Evolutionary conservation across 2,797 vertebrate genomes (phyloP).

Genomic region (Cynopterus sphinx): DNA sequence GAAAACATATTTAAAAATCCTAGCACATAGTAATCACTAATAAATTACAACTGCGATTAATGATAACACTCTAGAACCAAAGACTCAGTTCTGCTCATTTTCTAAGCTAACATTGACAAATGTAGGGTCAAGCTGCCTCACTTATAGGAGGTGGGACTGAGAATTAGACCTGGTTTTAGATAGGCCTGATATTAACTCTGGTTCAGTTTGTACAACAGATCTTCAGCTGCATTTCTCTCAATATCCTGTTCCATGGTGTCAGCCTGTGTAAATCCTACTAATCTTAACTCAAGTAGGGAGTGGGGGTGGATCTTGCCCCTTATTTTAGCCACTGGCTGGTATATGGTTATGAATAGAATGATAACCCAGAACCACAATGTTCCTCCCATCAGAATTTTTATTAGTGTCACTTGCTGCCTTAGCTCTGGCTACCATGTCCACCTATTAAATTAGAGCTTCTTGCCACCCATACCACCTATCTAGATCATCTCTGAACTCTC

Average conservation of each 20-base stretch:
- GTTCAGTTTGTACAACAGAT: background rate
- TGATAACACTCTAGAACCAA: background rate
- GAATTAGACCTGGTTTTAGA: background rate
- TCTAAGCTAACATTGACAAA: background rate
- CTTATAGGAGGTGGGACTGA: background rate
- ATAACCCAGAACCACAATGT: background rate
- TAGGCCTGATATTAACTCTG: background rate
- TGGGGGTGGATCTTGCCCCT: background rate
- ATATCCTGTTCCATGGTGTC: background rate
- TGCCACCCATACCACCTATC: background rate
- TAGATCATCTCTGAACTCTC: background rate
- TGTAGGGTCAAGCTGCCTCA: background rate
- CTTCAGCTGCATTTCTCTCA: background rate
- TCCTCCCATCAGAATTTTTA: background rate
- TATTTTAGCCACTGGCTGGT: background rate
- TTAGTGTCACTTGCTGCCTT: background rate
- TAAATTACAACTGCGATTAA: conserved; percentile 10
- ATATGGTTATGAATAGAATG: background rate
- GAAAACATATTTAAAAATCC: background rate
- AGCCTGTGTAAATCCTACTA: background rate
- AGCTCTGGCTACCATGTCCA: background rate
- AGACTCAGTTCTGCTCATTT: background rate
- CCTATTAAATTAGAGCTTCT: background rate
- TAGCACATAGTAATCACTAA: background rate
- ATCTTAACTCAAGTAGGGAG: background rate